phyloP scores from a whole-genome alignment of 2,113 vertebrate genomes.

The Ciconia maguari region DNA sequence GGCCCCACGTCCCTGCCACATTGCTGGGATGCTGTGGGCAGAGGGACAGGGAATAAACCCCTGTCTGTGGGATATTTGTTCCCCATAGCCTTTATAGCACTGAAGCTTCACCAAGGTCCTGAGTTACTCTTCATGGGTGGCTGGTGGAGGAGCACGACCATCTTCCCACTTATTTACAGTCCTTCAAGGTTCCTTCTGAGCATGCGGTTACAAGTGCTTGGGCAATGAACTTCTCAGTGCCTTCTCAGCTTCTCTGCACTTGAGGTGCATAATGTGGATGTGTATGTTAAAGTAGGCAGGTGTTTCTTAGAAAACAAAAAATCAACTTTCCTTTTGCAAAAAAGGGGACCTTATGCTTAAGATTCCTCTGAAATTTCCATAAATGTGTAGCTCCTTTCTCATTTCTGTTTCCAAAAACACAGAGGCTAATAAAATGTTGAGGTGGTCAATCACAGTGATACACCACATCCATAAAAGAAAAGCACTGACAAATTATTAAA shows the following conservation, averaged over 20 bases:
- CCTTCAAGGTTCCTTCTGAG: neutral
- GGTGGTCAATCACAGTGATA: neutral
- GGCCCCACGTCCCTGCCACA: fast-evolving
- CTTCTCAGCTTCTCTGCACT: neutral
- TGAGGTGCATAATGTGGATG: fast-evolving
- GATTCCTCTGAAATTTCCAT: neutral
- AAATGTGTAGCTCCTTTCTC: fast-evolving
- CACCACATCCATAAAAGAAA: neutral
- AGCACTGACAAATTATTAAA: neutral
- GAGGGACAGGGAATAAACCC: neutral
- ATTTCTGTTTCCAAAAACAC: neutral
- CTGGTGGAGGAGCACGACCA: neutral
- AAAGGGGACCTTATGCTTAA: fast-evolving
- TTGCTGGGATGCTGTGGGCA: neutral
- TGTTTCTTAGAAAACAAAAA: neutral
- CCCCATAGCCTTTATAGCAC: neutral
- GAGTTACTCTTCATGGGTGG: neutral
- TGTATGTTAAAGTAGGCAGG: neutral
- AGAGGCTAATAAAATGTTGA: neutral
- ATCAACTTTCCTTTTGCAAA: neutral
- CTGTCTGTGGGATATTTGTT: neutral
- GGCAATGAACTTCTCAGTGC: neutral
- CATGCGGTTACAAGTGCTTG: neutral
- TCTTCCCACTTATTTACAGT: neutral
- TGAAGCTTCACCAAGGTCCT: neutral